A percentile compares a stretch with the other conserved stretches of the same genome.
These are phyloP conservation scores for Catotricha subobsoleta DNA, from an alignment of 2,888 invertebrate species.

Conservation along the genomic window DNA sequence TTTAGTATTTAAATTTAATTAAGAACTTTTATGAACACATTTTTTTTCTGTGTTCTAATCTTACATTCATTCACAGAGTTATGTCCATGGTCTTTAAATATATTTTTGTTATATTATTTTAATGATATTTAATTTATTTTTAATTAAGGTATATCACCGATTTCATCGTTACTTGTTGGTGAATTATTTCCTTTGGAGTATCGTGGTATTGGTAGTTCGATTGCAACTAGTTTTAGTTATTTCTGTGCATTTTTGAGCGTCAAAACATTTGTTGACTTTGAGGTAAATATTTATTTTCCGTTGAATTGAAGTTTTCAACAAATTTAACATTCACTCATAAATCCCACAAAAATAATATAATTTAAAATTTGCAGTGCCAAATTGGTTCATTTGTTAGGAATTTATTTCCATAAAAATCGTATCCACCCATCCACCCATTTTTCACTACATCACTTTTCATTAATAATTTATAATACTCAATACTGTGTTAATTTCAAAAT, in stretches of 20 bases:
- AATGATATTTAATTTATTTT: background rate
- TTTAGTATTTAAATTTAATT: too few relatives aligned
- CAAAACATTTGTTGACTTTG: slow-evolving; percentile 71
- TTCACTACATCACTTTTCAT: background rate
- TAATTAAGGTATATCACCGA: slow-evolving; percentile 49
- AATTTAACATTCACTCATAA: too few relatives aligned
- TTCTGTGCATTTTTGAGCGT: slow-evolving; percentile 73
- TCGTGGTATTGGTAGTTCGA: slow-evolving; percentile 69
- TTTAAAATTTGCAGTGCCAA: too few relatives aligned
- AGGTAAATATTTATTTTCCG: too few relatives aligned
- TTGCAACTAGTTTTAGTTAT: slow-evolving; percentile 74
- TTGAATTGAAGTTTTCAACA: too few relatives aligned
- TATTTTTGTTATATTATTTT: background rate
- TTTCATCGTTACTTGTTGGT: slow-evolving; percentile 69
- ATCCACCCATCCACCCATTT: background rate
- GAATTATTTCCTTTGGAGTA: slow-evolving; percentile 69
- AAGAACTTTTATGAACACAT: too few relatives aligned
- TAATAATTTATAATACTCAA: too few relatives aligned
- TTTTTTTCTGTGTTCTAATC: too few relatives aligned
- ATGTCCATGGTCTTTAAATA: background rate
- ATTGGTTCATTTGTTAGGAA: too few relatives aligned
- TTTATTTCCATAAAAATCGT: background rate
- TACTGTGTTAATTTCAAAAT: background rate
- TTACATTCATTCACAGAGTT: too few relatives aligned
- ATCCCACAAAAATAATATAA: too few relatives aligned